Evolutionary conservation across 2,113 vertebrate genomes (phyloP), one percentile per base, ranked within the genome.

Genomic region (Centropus bengalensis): DNA sequence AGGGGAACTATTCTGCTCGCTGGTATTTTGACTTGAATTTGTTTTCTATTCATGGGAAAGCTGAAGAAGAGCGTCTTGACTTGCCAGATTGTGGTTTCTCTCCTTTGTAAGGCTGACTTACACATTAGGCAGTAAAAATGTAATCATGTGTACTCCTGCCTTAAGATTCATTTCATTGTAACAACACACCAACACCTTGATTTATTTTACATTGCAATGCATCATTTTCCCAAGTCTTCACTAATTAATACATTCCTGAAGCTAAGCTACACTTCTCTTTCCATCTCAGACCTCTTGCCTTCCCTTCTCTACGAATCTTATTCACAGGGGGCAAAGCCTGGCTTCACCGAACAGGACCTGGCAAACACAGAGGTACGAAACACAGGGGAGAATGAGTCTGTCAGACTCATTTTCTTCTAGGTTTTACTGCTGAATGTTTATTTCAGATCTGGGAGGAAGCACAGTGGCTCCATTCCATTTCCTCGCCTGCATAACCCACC

Each of bases 371-470:
- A 97, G 96, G 92, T 95, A 97, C 96, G 97, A 98, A 97, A 97
- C 89, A 30, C 94, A 95, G 93, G 96, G 96, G 95, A 97, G 96
- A 97, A 96, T 38, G 81, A 96, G 95, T 98, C 97, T 98, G 97
- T 98, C 97, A 97, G 97, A 97, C 95, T 97, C 95, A 97, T 98
- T 98, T 98, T 96, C 97, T 98, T 96, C 95, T 97, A 94, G 92
- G 96, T 97, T 97, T 94, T 97, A 82, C 87, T 76, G 91, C 55
- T 82, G 97, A 98, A 98, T 98, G 96, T 97, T 98, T 98, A 97
- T 98, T 98, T 98, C 97, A 98, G 96, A 98, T 95, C 97, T 68
- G 69, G 93, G 95, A 97, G 97, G 97, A 97, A 98, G 95, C 90
- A 78, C 47, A 94, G 80, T 92, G 96, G 96, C 97, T 97, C 95